A percentile compares a stretch with the other conserved stretches of the same genome.
Conservation (phyloP, 2,888 invertebrate genomes). For the Phaonia tiefii region DNA sequence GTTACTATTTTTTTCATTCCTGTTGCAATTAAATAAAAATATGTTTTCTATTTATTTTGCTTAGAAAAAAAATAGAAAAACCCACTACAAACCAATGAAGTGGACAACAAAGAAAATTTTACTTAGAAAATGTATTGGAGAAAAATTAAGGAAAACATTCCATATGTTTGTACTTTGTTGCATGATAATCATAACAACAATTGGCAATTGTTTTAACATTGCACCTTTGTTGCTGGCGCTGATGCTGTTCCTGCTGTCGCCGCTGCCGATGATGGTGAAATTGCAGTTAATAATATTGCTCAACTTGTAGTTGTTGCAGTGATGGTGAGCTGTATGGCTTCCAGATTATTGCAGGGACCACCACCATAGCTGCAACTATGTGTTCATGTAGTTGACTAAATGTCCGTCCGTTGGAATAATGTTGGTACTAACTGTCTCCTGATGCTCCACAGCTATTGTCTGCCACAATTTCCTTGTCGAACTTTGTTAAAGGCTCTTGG, state of each 20-base stretch:
- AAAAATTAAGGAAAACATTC: constrained; percentile 1
- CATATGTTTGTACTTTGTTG: constrained; percentile 38
- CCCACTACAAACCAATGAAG: not conserved
- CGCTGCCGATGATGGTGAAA: constrained; percentile 6
- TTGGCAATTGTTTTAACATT: constrained; percentile 62
- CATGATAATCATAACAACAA: constrained; percentile 60
- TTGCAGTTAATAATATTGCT: not conserved
- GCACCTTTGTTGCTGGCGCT: constrained; percentile 47
- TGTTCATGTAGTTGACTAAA: constrained; percentile 32
- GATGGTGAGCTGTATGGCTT: constrained; percentile 1
- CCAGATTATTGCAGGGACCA: constrained; percentile 26
- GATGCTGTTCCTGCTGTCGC: constrained; percentile 2
- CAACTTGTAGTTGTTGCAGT: not conserved
- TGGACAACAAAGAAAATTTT: not conserved
- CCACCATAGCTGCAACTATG: constrained; percentile 57
- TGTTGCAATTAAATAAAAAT: constrained; percentile 62
- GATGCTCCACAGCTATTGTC: not conserved
- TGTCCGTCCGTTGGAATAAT: not conserved
- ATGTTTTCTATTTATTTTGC: constrained; percentile 43
- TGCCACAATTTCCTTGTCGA: constrained; percentile 38
- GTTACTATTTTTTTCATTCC: constrained; percentile 19
- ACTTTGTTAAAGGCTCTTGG: constrained; percentile 9
- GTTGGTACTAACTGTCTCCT: not conserved
- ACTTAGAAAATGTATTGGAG: not conserved
- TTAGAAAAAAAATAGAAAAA: constrained; percentile 20